Base-by-base conservation (phyloP, 2,888 invertebrate genomes). In the Chelonus formosanus region DNA sequence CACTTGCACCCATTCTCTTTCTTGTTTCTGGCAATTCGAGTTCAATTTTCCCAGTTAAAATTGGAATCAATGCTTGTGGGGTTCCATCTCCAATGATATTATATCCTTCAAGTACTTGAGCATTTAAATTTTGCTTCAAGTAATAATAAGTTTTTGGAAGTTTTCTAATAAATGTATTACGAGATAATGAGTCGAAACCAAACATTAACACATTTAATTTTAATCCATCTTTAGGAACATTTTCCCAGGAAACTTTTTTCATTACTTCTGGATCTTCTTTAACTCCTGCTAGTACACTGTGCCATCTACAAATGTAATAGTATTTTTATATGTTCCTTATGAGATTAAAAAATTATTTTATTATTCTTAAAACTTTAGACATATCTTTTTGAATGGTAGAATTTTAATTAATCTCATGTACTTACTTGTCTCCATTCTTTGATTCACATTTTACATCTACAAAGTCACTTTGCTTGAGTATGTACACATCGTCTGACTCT, bases 21-120 rank as follows among this genome's bases (percentile, higher is more conserved):
- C 96, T 87, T 0, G 93, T 92, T 77, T 96, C 96, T 0, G 96
- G 96, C 54, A 96, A 81, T 80, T 96, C 96, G n/a, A 93, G 83
- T 81, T 96, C 96, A 0, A 89, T 91, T 79, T 89, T 89, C 3
- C 96, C 96, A 0, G 96, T 95, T 1, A 96, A 85, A 67, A 96
- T 91, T 0, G 96, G 96, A 72, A 95, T 93, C 43, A 96, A 81
- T 0, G 96, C 95, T 61, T 93, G 94, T 0, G 95, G 93, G 0
- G 94, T 95, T 0, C 94, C 95, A 80, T 95, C 95, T 0, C 95
- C 95, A 0, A 95, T 89, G 73, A 95, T 94, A 77, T 95, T 95
- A 78, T 86, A 93, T 77, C 93, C 92, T 74, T 92, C 87, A 7
- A 96, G 82, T 6, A 93, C 86, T 35, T 89, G 85, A 2, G 89